These are phyloP conservation scores for Atrichornis clamosus DNA, from an alignment of 2,113 vertebrate genomes.

Conservation along the genomic window DNA sequence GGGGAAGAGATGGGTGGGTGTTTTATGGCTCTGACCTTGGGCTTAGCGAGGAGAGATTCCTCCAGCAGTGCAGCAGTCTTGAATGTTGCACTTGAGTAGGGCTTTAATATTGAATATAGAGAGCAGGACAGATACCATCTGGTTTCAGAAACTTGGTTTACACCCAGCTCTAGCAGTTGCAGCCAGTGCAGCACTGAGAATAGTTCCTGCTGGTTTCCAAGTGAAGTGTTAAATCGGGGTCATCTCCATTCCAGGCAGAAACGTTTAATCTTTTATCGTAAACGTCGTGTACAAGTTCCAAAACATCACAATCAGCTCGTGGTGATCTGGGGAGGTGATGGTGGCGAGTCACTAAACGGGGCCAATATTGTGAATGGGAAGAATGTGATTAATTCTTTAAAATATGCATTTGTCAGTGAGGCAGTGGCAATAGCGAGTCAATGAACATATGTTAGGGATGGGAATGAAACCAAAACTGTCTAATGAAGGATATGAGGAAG, in stretches of 20 bases:
- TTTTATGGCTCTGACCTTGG: background rate
- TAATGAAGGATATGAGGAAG: background rate
- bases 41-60: background rate
- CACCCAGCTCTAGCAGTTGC: background rate
- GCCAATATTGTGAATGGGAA: background rate
- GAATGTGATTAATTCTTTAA: background rate
- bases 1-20: background rate
- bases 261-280: background rate
- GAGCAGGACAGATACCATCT: constrained; percentile 18
- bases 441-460: constrained; percentile 25
- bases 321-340: background rate
- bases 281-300: background rate
- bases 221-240: background rate
- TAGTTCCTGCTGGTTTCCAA: background rate
- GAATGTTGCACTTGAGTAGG: background rate
- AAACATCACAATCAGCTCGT: fast-evolving
- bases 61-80: background rate
- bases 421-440: background rate
- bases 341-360: background rate
- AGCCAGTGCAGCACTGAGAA: constrained; percentile 4
- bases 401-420: background rate
- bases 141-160: constrained; percentile 21
- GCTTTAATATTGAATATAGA: background rate
- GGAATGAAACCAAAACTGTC: background rate
- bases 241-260: background rate